These are phyloP conservation scores for Chrysina gloriosa DNA, from an alignment of 2,888 invertebrate species.

Conservation along the genomic window DNA sequence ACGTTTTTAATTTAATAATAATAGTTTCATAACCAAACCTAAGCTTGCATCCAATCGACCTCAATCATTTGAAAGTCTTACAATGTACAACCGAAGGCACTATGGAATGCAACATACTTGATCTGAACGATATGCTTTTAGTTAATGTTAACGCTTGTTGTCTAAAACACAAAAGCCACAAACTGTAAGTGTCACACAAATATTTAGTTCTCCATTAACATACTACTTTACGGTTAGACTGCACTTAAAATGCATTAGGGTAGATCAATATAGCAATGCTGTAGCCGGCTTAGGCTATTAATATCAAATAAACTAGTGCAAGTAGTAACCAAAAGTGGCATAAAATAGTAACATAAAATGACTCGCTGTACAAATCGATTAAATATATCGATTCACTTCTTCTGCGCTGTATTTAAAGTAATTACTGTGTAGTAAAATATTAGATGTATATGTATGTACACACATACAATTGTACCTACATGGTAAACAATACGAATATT, in stretches of 20 bases:
- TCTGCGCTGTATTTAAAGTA: neutral
- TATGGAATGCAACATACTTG: neutral
- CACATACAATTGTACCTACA: too few relatives aligned
- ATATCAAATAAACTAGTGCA: neutral
- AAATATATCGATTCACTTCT: neutral
- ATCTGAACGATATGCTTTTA: neutral
- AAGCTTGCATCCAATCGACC: too few relatives aligned
- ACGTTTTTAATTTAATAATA: too few relatives aligned
- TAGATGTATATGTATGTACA: too few relatives aligned
- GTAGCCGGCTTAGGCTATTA: neutral
- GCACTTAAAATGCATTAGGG: neutral
- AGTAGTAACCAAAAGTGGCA: neutral
- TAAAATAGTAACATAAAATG: neutral
- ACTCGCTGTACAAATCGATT: neutral
- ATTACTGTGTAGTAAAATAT: too few relatives aligned
- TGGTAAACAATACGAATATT: too few relatives aligned
- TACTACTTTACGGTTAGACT: neutral
- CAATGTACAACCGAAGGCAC: too few relatives aligned
- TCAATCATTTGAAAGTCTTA: too few relatives aligned
- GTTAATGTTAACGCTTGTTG: neutral
- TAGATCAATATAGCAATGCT: neutral
- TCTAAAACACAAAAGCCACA: neutral
- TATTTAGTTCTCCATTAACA: slow-evolving; percentile 2
- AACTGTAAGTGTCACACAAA: neutral
- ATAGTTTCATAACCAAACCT: too few relatives aligned